A percentile compares a stretch with the other conserved stretches of the same genome.
Conservation (phyloP, 2,113 vertebrate species). For the Danionella cerebrum region DNA sequence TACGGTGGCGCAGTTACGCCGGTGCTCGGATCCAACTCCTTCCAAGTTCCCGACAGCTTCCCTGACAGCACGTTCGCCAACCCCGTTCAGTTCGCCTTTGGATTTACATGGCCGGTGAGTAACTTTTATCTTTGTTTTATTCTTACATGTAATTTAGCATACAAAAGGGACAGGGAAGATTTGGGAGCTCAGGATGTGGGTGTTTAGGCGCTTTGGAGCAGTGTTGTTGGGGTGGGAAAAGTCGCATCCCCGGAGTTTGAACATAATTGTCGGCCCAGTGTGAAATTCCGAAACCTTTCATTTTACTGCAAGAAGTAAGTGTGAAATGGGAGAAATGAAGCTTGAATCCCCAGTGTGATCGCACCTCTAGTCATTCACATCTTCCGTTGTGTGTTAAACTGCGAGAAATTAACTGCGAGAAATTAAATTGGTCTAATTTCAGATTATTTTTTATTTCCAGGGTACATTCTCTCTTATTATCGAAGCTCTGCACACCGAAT, state of each 20-base stretch:
- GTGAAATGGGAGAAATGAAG: slow-evolving; percentile 59
- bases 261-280: slow-evolving; percentile 60
- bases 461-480: slow-evolving; percentile 98
- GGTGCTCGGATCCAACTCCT: slow-evolving; percentile 91
- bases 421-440: too few species aligned
- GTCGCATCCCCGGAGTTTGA: slow-evolving; percentile 59
- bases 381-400: slow-evolving; percentile 40
- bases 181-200: not conserved
- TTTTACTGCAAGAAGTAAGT: slow-evolving; percentile 59
- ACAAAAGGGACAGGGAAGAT: not conserved
- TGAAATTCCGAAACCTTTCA: slow-evolving; percentile 69
- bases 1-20: slow-evolving; percentile 92
- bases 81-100: slow-evolving; percentile 85
- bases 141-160: not conserved
- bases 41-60: slow-evolving; percentile 84
- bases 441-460: too few species aligned
- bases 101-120: slow-evolving; percentile 98
- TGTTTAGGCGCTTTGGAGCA: slow-evolving; percentile 35
- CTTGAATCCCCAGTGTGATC: slow-evolving; percentile 59
- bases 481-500: slow-evolving; percentile 90
- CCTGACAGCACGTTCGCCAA: slow-evolving; percentile 83
- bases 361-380: slow-evolving; percentile 42
- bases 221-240: slow-evolving; percentile 58
- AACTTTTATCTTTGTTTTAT: not conserved
- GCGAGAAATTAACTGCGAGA: not conserved